A percentile compares a stretch with the other conserved stretches of the same genome.
Conservation (phyloP, 1,140 invertebrate species). For the Danaus melanippus region DNA sequence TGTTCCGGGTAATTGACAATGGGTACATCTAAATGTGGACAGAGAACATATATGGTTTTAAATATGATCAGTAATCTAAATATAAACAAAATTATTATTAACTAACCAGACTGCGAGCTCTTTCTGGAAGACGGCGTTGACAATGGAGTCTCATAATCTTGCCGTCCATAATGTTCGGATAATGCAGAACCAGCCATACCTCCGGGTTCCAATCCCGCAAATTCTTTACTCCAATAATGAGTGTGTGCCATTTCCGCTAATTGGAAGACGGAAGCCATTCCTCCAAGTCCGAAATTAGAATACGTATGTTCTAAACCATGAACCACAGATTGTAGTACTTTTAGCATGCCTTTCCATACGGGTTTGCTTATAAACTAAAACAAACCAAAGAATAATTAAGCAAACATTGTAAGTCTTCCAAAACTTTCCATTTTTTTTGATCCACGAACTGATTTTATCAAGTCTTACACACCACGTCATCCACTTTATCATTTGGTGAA, state of each 20-base stretch:
- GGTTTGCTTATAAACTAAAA: slow-evolving; percentile 86
- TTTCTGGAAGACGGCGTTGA: slow-evolving; percentile 64
- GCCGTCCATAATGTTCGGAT: slow-evolving; percentile 34
- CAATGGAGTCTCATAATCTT: slow-evolving; percentile 56
- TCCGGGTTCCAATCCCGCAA: slow-evolving; percentile 69
- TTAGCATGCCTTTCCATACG: slow-evolving; percentile 97
- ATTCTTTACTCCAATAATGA: slow-evolving; percentile 96
- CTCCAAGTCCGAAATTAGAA: slow-evolving; percentile 93
- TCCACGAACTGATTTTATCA: slow-evolving; percentile 2
- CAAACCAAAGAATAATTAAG: slow-evolving; percentile 8
- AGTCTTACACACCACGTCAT: slow-evolving; percentile 90
- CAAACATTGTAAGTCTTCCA: neutral
- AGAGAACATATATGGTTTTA: neutral
- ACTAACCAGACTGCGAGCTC: slow-evolving; percentile 61
- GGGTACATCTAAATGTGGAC: slow-evolving; percentile 50
- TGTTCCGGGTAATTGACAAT: slow-evolving; percentile 60
- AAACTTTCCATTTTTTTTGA: slow-evolving; percentile 90
- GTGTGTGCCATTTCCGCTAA: slow-evolving; percentile 98
- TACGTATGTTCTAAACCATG: slow-evolving; percentile 94
- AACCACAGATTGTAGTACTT: slow-evolving; percentile 90
- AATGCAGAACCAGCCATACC: slow-evolving; percentile 67
- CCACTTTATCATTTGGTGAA: slow-evolving; percentile 95
- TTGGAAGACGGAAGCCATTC: slow-evolving; percentile 97
- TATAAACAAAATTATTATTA: neutral
- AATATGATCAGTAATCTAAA: slow-evolving; percentile 1